These are phyloP conservation scores for Nansenia antarctica DNA, from an alignment of 2,113 vertebrate genomes.

Conservation along the genomic window DNA sequence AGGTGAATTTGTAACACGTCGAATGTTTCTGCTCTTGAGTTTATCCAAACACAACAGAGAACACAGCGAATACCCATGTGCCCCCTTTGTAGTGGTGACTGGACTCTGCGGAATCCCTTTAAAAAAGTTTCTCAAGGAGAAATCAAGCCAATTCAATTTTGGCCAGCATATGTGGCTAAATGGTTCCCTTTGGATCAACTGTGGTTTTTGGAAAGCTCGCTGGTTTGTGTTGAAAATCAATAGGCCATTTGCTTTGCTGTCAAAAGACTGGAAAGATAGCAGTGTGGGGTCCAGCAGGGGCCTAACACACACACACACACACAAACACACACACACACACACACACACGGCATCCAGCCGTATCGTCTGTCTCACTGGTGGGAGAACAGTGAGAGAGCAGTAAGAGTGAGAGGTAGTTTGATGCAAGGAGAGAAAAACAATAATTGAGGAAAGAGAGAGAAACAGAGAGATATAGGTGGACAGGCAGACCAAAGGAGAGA, in stretches of 20 bases:
- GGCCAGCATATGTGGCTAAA: background rate
- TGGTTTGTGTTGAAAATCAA: background rate
- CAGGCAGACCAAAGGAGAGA: background rate
- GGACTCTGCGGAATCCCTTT: background rate
- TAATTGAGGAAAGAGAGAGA: background rate
- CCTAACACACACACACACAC: too few relatives aligned
- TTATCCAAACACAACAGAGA: constrained; percentile 1
- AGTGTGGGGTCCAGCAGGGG: background rate
- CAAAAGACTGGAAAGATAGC: constrained; percentile 4
- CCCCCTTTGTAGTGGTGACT: background rate
- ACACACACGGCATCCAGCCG: background rate
- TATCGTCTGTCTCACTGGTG: background rate
- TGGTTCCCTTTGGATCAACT: background rate
- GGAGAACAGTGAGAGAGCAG: background rate
- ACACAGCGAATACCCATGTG: background rate
- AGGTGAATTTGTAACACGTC: background rate
- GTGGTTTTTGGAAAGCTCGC: background rate
- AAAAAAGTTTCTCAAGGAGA: too few relatives aligned
- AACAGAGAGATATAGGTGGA: background rate
- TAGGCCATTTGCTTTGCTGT: background rate
- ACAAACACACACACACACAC: too few relatives aligned
- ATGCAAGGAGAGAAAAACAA: background rate
- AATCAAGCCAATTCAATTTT: background rate
- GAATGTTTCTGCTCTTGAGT: background rate
- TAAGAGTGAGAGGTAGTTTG: background rate